Evolutionary conservation across 2,888 invertebrate genomes (phyloP).

Genomic region (Ischnura elegans): DNA sequence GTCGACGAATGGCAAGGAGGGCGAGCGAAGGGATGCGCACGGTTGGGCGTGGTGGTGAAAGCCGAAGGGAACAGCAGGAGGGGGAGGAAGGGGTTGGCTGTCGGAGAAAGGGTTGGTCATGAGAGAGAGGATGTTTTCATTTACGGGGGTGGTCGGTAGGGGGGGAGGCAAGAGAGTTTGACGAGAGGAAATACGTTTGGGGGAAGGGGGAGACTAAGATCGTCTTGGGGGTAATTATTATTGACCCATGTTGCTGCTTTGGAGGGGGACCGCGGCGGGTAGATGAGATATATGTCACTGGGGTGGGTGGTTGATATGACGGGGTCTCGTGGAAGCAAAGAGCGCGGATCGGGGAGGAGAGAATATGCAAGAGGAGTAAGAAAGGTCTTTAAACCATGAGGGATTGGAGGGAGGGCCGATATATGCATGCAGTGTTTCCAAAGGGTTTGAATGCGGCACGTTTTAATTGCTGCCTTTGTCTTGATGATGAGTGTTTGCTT

Average conservation of each 20-base stretch:
- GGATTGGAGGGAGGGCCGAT: not conserved
- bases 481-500: not conserved
- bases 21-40: no score
- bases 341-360: not conserved
- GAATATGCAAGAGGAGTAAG: not conserved
- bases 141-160: not conserved
- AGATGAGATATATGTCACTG: slow-evolving; percentile 56
- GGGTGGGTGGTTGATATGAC: not conserved
- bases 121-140: slow-evolving; percentile 3
- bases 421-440: not conserved
- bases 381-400: not conserved
- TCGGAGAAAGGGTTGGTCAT: not conserved
- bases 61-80: not conserved
- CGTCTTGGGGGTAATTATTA: slow-evolving; percentile 61
- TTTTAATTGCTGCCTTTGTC: slow-evolving; percentile 19
- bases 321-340: not conserved
- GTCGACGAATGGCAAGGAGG: not conserved
- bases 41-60: no score
- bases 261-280: slow-evolving; percentile 44
- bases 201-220: not conserved
- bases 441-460: not conserved
- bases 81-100: not conserved
- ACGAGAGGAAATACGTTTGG: slow-evolving; percentile 6
- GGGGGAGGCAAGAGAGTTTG: slow-evolving; percentile 28
- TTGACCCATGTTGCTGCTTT: slow-evolving; percentile 56